These are phyloP conservation scores for Odontocolon sp. DNA, from an alignment of 2,888 invertebrate genomes.

Conservation along the genomic window DNA sequence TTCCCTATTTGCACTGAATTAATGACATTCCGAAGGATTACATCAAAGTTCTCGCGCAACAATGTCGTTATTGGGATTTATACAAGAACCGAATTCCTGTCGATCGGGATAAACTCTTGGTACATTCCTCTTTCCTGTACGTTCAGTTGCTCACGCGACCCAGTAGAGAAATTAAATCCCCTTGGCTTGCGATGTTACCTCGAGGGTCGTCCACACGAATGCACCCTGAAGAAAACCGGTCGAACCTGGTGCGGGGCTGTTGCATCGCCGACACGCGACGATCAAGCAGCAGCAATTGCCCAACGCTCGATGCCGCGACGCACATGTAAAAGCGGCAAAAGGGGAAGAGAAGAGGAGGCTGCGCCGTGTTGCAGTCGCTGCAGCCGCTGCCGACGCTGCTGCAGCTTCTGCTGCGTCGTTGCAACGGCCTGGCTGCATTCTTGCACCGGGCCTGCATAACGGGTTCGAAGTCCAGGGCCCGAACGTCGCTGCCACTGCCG, in stretches of 20 bases:
- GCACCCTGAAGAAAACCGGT: slow-evolving; percentile 36
- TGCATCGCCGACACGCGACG: slow-evolving; percentile 32
- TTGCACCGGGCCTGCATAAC: slow-evolving; percentile 70
- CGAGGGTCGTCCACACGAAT: slow-evolving; percentile 16
- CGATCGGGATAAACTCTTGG: not conserved
- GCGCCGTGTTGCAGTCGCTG: slow-evolving; percentile 25
- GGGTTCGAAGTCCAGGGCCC: slow-evolving; percentile 67
- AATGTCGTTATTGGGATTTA: not conserved
- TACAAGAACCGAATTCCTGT: not conserved
- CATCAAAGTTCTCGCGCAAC: not conserved
- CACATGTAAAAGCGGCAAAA: slow-evolving; percentile 23
- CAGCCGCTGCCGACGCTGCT: slow-evolving; percentile 12
- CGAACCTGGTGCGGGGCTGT: slow-evolving; percentile 26
- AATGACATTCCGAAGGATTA: not conserved
- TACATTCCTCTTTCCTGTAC: not conserved
- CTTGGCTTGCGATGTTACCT: not conserved
- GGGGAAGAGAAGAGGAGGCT: slow-evolving; percentile 35
- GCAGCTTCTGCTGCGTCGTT: slow-evolving; percentile 21
- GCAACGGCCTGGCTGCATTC: slow-evolving; percentile 69
- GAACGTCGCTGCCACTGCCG: slow-evolving; percentile 29
- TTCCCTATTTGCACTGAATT: not conserved
- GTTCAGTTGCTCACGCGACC: slow-evolving; percentile 28
- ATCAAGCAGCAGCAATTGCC: slow-evolving; percentile 3
- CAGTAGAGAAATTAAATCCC: slow-evolving; percentile 36
- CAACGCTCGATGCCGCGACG: slow-evolving; percentile 19